Percentiles rank a stretch among this genome's conserved stretches.
These are phyloP conservation scores for Bhutanitis thaidina DNA, from an alignment of 2,888 invertebrate genomes.

Conservation along the genomic window DNA sequence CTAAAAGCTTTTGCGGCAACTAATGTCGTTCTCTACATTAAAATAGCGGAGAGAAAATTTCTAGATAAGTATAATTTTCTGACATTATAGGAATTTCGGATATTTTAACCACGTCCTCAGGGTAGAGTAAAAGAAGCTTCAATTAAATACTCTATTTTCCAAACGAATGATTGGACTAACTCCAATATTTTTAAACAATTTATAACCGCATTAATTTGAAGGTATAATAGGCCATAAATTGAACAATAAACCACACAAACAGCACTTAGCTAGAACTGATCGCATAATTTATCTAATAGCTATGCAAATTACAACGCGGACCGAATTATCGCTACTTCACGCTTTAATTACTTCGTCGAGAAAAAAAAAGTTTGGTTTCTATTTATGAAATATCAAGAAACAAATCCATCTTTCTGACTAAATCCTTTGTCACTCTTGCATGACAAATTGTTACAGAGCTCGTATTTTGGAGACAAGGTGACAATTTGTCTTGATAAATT, in stretches of 20 bases:
- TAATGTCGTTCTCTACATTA: too few species aligned
- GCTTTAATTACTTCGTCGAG: slow-evolving; percentile 24
- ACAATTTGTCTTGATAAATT: slow-evolving; percentile 24
- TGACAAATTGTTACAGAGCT: slow-evolving; percentile 34
- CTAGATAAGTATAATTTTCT: too few species aligned
- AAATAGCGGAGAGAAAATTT: too few species aligned
- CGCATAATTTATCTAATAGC: slow-evolving; percentile 28
- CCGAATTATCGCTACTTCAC: slow-evolving; percentile 30
- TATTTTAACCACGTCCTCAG: too few species aligned
- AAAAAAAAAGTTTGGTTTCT: not conserved
- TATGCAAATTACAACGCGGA: slow-evolving; percentile 26
- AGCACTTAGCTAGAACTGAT: slow-evolving; percentile 28
- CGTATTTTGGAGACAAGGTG: slow-evolving; percentile 34
- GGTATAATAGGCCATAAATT: not conserved
- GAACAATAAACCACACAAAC: slow-evolving; percentile 30
- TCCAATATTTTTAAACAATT: too few species aligned
- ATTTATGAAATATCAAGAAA: slow-evolving; percentile 6
- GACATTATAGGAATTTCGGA: too few species aligned
- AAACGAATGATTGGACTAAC: too few species aligned
- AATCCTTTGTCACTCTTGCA: slow-evolving; percentile 30
- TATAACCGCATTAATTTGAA: not conserved
- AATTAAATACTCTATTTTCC: too few species aligned
- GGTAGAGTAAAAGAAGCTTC: too few species aligned
- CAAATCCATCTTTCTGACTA: not conserved
- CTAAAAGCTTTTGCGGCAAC: too few species aligned